phyloP scores from a whole-genome alignment of 2,888 invertebrate genomes.

The Lordiphosa andalusiaca region DNA sequence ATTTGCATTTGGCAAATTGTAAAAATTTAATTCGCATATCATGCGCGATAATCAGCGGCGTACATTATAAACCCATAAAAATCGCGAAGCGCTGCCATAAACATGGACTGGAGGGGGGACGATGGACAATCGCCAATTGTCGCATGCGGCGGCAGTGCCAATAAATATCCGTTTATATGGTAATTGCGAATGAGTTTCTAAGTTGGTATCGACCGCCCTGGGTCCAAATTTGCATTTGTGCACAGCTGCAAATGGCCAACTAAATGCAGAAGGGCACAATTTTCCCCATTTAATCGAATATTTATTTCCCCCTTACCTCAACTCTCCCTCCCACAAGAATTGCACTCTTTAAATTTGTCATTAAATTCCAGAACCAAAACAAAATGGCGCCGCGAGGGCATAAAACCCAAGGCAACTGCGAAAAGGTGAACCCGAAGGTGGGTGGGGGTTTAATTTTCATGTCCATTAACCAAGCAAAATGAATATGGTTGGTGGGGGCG shows the following conservation, averaged over 20 bases:
- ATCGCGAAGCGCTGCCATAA: slow-evolving; percentile 66
- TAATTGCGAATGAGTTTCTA: slow-evolving; percentile 53
- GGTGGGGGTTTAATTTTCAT: slow-evolving; percentile 71
- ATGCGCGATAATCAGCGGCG: slow-evolving; percentile 72
- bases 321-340: background rate
- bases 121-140: slow-evolving; percentile 51
- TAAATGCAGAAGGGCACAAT: slow-evolving; percentile 27
- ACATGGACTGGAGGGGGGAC: slow-evolving; percentile 18
- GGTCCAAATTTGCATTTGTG: slow-evolving; percentile 52
- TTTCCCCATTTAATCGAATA: slow-evolving; percentile 33
- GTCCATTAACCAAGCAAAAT: slow-evolving; percentile 76
- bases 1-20: slow-evolving; percentile 72
- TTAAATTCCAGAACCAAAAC: slow-evolving; percentile 32
- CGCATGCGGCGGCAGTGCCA: slow-evolving; percentile 63
- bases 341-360: slow-evolving; percentile 18
- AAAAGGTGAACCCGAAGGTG: slow-evolving; percentile 20
- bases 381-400: slow-evolving; percentile 46
- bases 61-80: slow-evolving; percentile 77
- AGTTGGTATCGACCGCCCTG: slow-evolving; percentile 28
- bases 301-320: slow-evolving; percentile 38
- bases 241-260: slow-evolving; percentile 63
- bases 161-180: slow-evolving; percentile 72
- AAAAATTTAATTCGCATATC: slow-evolving; percentile 74
- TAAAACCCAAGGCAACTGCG: slow-evolving; percentile 4
- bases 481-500: slow-evolving; percentile 36